Conservation (phyloP, 2,113 vertebrate species). For the Ciconia boyciana region DNA sequence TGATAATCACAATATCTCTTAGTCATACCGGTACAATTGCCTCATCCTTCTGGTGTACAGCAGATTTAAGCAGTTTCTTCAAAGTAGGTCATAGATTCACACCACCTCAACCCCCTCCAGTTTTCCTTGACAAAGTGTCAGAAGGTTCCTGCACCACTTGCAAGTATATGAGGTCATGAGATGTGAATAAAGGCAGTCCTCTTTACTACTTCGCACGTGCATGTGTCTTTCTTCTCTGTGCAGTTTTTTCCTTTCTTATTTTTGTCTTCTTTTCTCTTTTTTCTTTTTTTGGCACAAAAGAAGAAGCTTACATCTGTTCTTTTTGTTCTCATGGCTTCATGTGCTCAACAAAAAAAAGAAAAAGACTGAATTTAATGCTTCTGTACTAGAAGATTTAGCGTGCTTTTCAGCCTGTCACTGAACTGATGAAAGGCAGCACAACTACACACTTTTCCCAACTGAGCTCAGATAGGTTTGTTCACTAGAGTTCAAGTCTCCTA, state of each 20-base stretch:
- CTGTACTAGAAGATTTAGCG: not conserved
- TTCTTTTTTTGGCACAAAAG: not conserved
- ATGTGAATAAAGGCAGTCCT: not conserved
- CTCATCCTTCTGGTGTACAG: not conserved
- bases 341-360: not conserved
- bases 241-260: not conserved
- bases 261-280: not conserved
- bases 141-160: not conserved
- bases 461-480: slow-evolving; percentile 27
- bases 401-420: slow-evolving; percentile 47
- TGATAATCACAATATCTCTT: not conserved
- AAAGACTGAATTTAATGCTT: not conserved
- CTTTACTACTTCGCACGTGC: not conserved
- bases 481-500: slow-evolving; percentile 48
- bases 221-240: not conserved
- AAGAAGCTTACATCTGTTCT: not conserved
- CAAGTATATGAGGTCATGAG: not conserved
- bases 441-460: not conserved
- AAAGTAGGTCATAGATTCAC: not conserved
- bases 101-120: not conserved
- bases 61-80: not conserved
- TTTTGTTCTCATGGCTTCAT: not conserved
- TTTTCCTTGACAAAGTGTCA: not conserved
- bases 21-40: not conserved
- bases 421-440: slow-evolving; percentile 33